phyloP scores from a whole-genome alignment of 2,888 invertebrate genomes.

The Rhogogaster chlorosoma region DNA sequence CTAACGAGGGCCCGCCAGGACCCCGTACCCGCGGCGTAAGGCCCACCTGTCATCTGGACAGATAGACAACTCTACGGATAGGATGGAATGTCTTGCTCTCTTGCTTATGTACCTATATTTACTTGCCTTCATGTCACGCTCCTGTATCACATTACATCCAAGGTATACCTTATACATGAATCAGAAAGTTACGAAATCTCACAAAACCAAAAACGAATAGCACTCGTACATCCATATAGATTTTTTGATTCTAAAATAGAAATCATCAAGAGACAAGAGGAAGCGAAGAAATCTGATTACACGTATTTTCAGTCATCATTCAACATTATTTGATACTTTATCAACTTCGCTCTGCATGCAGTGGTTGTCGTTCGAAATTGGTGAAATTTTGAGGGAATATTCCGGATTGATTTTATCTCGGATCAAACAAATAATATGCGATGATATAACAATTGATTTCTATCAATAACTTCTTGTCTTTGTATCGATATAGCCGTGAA shows the following conservation, averaged over 20 bases:
- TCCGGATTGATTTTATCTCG: too few species aligned
- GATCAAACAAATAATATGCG: too few species aligned
- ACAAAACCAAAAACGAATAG: background rate
- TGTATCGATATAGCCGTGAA: background rate
- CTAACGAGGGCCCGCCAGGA: conserved; percentile 71
- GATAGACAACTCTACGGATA: conserved; percentile 25
- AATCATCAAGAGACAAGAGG: background rate
- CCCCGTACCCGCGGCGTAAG: conserved; percentile 32
- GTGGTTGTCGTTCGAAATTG: too few species aligned
- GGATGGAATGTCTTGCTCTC: conserved; percentile 8
- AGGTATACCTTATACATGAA: background rate
- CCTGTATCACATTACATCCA: conserved; percentile 17
- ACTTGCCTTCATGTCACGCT: background rate
- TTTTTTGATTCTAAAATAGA: background rate
- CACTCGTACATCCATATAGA: background rate
- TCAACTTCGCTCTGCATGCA: too few species aligned
- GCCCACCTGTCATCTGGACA: conserved; percentile 42
- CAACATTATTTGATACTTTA: too few species aligned
- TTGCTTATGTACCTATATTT: background rate
- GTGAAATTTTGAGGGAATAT: too few species aligned
- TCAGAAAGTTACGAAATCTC: background rate
- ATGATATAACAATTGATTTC: background rate
- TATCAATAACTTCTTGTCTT: too few species aligned
- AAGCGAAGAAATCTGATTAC: background rate
- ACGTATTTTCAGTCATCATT: too few species aligned